Conservation (phyloP, 2,888 invertebrate species). For the Lepidonotus clava region DNA sequence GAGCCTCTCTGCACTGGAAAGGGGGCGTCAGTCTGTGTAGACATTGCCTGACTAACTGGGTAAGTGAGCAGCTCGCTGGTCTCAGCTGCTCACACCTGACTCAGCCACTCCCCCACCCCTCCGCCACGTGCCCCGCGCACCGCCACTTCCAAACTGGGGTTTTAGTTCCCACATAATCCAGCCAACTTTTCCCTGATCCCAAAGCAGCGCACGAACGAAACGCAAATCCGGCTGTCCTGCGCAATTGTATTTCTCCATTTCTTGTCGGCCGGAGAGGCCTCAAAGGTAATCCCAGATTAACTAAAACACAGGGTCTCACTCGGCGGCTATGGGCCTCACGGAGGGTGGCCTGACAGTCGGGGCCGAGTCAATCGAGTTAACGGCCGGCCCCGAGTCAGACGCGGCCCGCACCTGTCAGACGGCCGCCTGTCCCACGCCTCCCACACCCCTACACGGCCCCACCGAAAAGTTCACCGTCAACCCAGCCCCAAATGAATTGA, state of each 20-base stretch:
- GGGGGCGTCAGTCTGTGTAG: too few species aligned
- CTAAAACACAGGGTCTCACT: slow-evolving; percentile 51
- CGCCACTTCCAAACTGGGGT: slow-evolving; percentile 37
- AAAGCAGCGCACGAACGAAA: slow-evolving; percentile 50
- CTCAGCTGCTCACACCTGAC: not conserved
- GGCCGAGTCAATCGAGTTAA: slow-evolving; percentile 46
- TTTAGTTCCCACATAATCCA: slow-evolving; percentile 31
- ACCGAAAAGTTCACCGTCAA: slow-evolving; percentile 46
- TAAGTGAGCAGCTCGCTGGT: too few species aligned
- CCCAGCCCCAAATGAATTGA: slow-evolving; percentile 36
- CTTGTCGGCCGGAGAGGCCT: slow-evolving; percentile 30
- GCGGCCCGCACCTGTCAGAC: slow-evolving; percentile 48
- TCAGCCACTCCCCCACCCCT: not conserved
- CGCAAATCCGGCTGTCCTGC: slow-evolving; percentile 40
- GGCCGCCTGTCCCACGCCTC: too few species aligned
- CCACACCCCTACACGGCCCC: too few species aligned
- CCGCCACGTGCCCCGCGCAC: not conserved
- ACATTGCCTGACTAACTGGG: too few species aligned
- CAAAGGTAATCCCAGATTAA: slow-evolving; percentile 53
- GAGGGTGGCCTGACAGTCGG: slow-evolving; percentile 18
- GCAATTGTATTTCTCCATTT: slow-evolving; percentile 52
- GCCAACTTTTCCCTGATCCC: slow-evolving; percentile 43
- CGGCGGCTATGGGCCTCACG: slow-evolving; percentile 47
- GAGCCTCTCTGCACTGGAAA: too few species aligned
- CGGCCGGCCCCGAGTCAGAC: slow-evolving; percentile 40